phyloP scores from a whole-genome alignment of 2,888 invertebrate genomes.

The Drosophila demipolita region DNA sequence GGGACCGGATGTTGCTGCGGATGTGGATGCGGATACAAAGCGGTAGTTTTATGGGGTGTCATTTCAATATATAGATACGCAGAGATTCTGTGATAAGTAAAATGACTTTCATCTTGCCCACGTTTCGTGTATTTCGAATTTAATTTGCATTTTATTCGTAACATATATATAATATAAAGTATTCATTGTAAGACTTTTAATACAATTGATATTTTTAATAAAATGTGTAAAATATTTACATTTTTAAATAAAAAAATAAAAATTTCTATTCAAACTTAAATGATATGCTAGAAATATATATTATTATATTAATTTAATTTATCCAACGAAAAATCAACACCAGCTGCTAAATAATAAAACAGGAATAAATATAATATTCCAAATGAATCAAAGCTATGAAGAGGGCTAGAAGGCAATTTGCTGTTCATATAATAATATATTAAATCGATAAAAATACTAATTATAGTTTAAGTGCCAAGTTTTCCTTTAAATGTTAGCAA shows the following conservation, averaged over 20 bases:
- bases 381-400: background rate
- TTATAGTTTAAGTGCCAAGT: background rate
- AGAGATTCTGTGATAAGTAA: background rate
- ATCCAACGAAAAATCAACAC: background rate
- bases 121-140: background rate
- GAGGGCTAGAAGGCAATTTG: background rate
- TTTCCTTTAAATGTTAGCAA: background rate
- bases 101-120: background rate
- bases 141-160: background rate
- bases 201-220: background rate
- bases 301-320: background rate
- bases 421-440: background rate
- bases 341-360: background rate
- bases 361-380: background rate
- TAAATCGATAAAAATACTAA: background rate
- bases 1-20: slow-evolving; percentile 29
- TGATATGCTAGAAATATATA: too few relatives aligned
- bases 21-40: slow-evolving; percentile 22
- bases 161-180: background rate
- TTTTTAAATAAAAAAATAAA: background rate
- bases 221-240: background rate
- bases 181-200: background rate
- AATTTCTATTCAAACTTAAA: background rate
- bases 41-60: slow-evolving; percentile 38
- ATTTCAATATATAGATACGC: slow-evolving; percentile 27